Evolutionary conservation across 2,888 invertebrate genomes (phyloP), one percentile per base, ranked within the genome.

Genomic region (Lepidocyrtinus sp.): DNA sequence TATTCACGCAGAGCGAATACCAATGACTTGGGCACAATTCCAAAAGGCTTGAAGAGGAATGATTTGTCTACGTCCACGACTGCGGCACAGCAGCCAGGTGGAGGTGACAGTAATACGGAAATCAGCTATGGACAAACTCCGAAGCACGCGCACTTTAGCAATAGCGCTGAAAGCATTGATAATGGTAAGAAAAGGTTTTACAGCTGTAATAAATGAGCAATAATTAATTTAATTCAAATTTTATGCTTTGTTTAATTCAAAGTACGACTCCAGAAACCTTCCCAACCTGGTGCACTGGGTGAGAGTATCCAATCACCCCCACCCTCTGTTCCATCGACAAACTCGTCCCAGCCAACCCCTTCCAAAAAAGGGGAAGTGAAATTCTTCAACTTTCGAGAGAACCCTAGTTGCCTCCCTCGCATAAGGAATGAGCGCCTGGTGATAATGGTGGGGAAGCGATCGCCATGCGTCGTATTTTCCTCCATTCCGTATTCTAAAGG

Each of bases 381-480:
- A 70, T 75, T 84, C 46, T 71, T 85, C 12, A 85, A 85, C 64
- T 59, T 85, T 59, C 55, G 85, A 22, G 79, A 81, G 26, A 81
- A 72, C 71, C 82, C 82, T 21, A 75, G 75, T 55, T 77, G 73
- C 89, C 91, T 92, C 82, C 92, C 93, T 82, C 92, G 91, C 86
- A 94, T 94, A 87, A 92, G 91, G 88, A 94, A 95, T 89, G 95
- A 95, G 88, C 91, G 97, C 87, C 91, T 97, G 84, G 93, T 95
- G 76, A 91, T 97, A 89, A 93, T 95, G 50, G 93, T 95, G 69
- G 90, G 92, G 3, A 88, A 88, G 75, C 92, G 92, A 87, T 93
- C 93, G 76, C 97, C 97, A 45, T 94, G 96, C 90, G 91, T 94
- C 86, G 91, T 97, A 82, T 97, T 94, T 89, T 97, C 97, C 50